Base-by-base conservation (phyloP, 2,797 vertebrate genomes). In the Phrynocephalus forsythii region DNA sequence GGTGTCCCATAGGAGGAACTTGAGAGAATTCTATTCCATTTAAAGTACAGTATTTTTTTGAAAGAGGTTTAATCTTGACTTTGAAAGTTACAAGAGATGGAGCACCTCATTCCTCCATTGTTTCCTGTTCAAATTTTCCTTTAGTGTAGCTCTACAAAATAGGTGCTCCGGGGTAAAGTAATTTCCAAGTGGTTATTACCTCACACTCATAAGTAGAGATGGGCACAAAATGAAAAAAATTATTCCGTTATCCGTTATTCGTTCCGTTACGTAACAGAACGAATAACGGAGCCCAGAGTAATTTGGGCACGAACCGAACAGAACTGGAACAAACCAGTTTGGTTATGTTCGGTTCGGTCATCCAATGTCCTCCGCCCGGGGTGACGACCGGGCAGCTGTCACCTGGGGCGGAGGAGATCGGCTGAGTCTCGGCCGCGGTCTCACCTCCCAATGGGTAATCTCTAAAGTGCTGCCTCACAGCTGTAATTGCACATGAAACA, bases 21-120 rank as follows among this genome's bases (percentile, higher is more conserved):
- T 38, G 5, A 44, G 71, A 16, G n/a, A 67, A 83, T 48, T 50
- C 26, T 72, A 79, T 84, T 38, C 63, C 83, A 68, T 80, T 88
- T 85, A 75, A 22, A 68, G 79, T 38, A 85, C 50, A 84, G 82
- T 44, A 84, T 88, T 88, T 63, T 88, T 85, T 87, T 69, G 63
- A 78, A 56, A 77, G 71, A 75, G 3, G 38, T 75, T 75, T 80
- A 67, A 80, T 81, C 83, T 76, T 80, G 26, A 56, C 44, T 81
- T 79, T 16, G 80, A 85, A 84, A 78, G 83, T 79, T 84, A 68
- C 1, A 67, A 67, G 24, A 44, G 26, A 80, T 75, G 20, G n/a
- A 30, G 50, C 26, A 33, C 30, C 16, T 33, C 56, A 33, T 79
- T 5, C 38, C 52, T 73, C 28, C 16, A 6, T 76, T 22, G 20